Evolutionary conservation across 2,888 invertebrate species (phyloP).

Genomic region (Rhingia rostrata): DNA sequence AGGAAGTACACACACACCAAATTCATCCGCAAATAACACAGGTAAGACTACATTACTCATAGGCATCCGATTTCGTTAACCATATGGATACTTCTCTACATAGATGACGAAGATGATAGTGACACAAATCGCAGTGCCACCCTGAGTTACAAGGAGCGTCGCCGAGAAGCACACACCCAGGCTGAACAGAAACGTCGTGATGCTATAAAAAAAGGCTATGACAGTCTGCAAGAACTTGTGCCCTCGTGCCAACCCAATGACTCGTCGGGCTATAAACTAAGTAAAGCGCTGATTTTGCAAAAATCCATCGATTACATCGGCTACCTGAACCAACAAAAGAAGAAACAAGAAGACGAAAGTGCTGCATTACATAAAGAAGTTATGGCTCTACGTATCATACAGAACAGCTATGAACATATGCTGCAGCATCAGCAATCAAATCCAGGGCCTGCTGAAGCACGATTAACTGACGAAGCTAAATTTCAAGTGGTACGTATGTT

Average conservation of each 20-base stretch:
- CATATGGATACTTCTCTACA: background rate
- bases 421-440: slow-evolving; percentile 97
- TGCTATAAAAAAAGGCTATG: slow-evolving; percentile 98
- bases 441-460: slow-evolving; percentile 92
- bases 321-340: slow-evolving; percentile 94
- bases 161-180: slow-evolving; percentile 97
- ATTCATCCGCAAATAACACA: slow-evolving; percentile 91
- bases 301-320: slow-evolving; percentile 97
- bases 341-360: slow-evolving; percentile 97
- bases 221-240: slow-evolving; percentile 95
- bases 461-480: slow-evolving; percentile 96
- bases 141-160: slow-evolving; percentile 94
- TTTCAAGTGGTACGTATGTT: slow-evolving; percentile 93
- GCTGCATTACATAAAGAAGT: slow-evolving; percentile 95
- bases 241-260: slow-evolving; percentile 97
- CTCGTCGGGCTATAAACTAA: slow-evolving; percentile 95
- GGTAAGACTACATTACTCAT: slow-evolving; percentile 82
- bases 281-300: slow-evolving; percentile 96
- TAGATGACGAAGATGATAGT: slow-evolving; percentile 87
- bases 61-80: background rate
- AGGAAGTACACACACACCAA: slow-evolving; percentile 90
- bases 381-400: slow-evolving; percentile 95
- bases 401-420: slow-evolving; percentile 97
- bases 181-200: slow-evolving; percentile 98
- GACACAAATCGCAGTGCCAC: slow-evolving; percentile 84